Conservation (phyloP, 2,888 invertebrate species). For the Parochlus steinenii region DNA sequence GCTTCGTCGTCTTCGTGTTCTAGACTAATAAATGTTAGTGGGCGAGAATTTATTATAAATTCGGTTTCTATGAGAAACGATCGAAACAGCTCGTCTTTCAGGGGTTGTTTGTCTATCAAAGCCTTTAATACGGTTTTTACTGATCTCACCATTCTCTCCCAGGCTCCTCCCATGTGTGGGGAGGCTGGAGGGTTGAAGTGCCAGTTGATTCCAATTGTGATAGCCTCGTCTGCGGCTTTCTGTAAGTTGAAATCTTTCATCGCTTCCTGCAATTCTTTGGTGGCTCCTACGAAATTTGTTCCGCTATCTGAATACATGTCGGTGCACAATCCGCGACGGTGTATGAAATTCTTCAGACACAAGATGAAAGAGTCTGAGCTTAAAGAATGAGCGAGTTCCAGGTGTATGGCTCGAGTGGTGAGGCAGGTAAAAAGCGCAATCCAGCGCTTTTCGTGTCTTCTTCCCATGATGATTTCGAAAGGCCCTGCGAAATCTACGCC, state of each 20-base stretch:
- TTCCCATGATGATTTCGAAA: conserved; percentile 1
- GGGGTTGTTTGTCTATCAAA: neutral
- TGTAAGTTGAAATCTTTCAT: neutral
- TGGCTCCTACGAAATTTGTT: conserved; percentile 12
- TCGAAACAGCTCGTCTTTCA: neutral
- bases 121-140: conserved; percentile 6
- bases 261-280: neutral
- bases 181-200: conserved; percentile 15
- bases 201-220: neutral
- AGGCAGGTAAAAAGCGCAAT: conserved; percentile 15
- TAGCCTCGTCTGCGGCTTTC: too few species aligned
- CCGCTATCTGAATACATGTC: conserved; percentile 15
- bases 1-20: conserved; percentile 3
- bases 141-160: conserved; percentile 14
- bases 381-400: conserved; percentile 17
- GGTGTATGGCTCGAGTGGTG: conserved; percentile 13
- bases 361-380: conserved; percentile 14
- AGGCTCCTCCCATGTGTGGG: conserved; percentile 15
- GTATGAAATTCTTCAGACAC: too few species aligned
- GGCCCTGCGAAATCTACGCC: conserved; percentile 10
- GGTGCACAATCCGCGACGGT: conserved; percentile 11
- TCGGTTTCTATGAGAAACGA: neutral
- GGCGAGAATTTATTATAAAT: neutral
- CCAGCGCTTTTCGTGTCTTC: conserved; percentile 1
- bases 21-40: conserved; percentile 1